Evolutionary conservation across 2,797 vertebrate species (phyloP).

Genomic region (Ispidina picta): DNA sequence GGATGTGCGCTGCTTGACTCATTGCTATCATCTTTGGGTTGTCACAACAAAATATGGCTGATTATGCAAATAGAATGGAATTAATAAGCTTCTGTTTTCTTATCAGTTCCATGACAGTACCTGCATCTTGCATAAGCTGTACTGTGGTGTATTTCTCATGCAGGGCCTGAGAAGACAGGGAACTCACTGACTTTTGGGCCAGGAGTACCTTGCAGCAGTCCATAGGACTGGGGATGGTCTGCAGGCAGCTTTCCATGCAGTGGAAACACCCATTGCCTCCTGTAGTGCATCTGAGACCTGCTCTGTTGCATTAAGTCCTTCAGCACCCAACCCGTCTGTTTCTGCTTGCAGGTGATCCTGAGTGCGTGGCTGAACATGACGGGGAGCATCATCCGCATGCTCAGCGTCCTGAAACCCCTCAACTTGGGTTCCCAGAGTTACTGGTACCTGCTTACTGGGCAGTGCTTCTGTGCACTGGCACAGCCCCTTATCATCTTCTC

Average conservation of each 20-base stretch:
- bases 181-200: not conserved
- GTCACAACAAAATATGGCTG: not conserved
- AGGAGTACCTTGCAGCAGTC: not conserved
- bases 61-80: not conserved
- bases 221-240: not conserved
- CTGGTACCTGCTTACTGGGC: constrained; percentile 83
- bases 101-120: not conserved
- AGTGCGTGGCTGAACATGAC: constrained; percentile 90
- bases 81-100: not conserved
- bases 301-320: not conserved
- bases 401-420: constrained; percentile 44
- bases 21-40: not conserved
- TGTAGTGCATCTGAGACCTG: not conserved
- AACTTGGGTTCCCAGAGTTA: constrained; percentile 11
- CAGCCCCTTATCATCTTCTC: constrained; percentile 92
- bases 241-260: not conserved
- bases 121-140: not conserved
- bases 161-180: not conserved
- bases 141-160: not conserved
- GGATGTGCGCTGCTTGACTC: not conserved
- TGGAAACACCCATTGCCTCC: not conserved
- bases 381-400: constrained; percentile 81
- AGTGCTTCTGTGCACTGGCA: constrained; percentile 87
- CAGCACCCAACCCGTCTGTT: not conserved
- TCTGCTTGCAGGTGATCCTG: constrained; percentile 82